Evolutionary conservation across 2,797 vertebrate species (phyloP), one percentile per base, ranked within the genome.

Genomic region (Glyptemys insculpta): DNA sequence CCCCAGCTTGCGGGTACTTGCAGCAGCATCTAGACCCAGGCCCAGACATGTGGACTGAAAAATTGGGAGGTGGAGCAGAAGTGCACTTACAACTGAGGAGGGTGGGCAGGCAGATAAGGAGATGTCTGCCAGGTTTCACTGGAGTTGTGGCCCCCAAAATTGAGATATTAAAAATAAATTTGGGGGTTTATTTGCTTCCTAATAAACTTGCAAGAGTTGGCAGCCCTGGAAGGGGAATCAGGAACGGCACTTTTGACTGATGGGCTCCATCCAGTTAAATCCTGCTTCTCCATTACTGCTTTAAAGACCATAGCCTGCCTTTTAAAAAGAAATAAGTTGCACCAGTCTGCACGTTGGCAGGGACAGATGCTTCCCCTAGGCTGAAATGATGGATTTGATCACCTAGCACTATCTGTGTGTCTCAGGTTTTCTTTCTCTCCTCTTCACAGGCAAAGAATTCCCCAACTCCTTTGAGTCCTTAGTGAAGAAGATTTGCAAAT

Each of bases 401-500:
- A 47, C 59, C 41, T 79, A 83, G 54, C 78, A n/a, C 57, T 92
- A 34, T 34, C 10, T 50, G 44, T 50, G 53, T 44, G 1, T 86
- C 37, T 92, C 1, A 6, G 31, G 90, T 57, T 96, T 86, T 95
- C 85, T 93, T 50, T 47, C 65, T 27, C 10, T 94, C 74, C 83
- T 92, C 34, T 21, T 95, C 96, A 19, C 96, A 99, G 99, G 99
- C 97, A 99, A 99, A 96, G 99, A 99, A 98, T 99, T 99, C 96
- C 99, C 99, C 83, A 99, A 99, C 98, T 99, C 99, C 4, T 99
- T 99, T 65, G 99, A 99, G 98, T 98, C 99, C 31, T 98, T 99
- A 98, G 99, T 99, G 94, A 99, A 99, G 98, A 99, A 99, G 99
- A 99, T 99, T 97, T 99, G 99, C 98, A 99, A 98, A 97, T 99